A percentile compares a stretch with the other conserved stretches of the same genome.
These are phyloP conservation scores for Aplochiton taeniatus DNA, from an alignment of 2,797 vertebrate species.

Conservation along the genomic window DNA sequence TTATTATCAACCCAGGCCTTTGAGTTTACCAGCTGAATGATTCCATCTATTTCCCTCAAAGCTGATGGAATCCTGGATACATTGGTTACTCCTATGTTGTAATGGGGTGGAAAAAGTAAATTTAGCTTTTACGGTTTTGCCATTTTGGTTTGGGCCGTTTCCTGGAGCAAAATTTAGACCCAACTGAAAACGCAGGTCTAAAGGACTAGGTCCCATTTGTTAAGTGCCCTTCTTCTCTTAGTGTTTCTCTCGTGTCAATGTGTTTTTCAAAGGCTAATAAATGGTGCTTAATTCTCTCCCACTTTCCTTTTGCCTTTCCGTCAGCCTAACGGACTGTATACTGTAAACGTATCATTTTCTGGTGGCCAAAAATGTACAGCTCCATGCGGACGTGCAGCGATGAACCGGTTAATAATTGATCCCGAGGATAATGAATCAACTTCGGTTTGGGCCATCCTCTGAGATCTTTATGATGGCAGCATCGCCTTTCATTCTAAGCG, in stretches of 20 bases:
- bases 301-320: constrained; percentile 75
- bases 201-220: no score
- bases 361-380: constrained; percentile 80
- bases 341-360: constrained; percentile 84
- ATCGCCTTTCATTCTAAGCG: background rate
- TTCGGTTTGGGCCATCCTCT: constrained; percentile 55
- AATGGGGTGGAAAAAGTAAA: no score
- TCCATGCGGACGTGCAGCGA: constrained; percentile 82
- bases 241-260: constrained; percentile 50
- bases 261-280: constrained; percentile 68
- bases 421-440: constrained; percentile 84
- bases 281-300: constrained; percentile 70
- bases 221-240: constrained; percentile 8
- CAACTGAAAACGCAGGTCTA: no score
- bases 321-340: constrained; percentile 71
- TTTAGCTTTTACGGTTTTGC: no score
- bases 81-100: no score
- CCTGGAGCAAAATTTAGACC: background rate
- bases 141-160: background rate
- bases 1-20: constrained; percentile 7
- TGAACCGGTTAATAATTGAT: constrained; percentile 98
- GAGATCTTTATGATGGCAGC: constrained; percentile 58
- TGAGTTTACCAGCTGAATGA: constrained; percentile 8
- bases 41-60: no score
- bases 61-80: no score